Evolutionary conservation across 2,888 invertebrate genomes (phyloP).

Genomic region (Idaea straminata): DNA sequence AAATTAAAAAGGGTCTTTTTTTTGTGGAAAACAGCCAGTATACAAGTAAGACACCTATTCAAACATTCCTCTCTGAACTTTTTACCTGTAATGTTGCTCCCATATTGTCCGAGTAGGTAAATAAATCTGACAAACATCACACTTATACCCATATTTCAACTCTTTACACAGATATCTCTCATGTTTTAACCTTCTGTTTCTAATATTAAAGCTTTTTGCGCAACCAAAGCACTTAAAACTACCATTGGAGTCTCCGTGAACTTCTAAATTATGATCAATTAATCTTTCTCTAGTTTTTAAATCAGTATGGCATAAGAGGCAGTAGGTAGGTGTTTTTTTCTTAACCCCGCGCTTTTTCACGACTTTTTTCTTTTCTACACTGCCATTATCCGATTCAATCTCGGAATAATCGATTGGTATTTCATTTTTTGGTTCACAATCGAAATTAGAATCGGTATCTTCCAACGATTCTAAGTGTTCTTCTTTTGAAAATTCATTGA

Average conservation of each 20-base stretch:
- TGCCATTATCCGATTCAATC: conserved; percentile 4
- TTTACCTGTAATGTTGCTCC: conserved; percentile 21
- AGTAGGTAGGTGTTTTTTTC: conserved; percentile 47
- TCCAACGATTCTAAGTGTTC: not conserved
- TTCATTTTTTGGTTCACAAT: conserved; percentile 14
- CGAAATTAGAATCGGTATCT: not conserved
- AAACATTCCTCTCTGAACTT: too few relatives aligned
- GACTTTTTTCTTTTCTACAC: conserved; percentile 31
- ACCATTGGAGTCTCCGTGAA: conserved; percentile 51
- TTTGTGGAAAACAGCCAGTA: too few relatives aligned
- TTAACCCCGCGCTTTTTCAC: conserved; percentile 27
- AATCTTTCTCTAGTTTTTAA: conserved; percentile 40
- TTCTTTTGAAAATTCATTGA: conserved; percentile 7
- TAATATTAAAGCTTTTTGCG: conserved; percentile 53
- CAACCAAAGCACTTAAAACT: conserved; percentile 66
- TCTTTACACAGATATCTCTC: conserved; percentile 60
- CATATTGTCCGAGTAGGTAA: conserved; percentile 55
- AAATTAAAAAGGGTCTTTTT: too few relatives aligned
- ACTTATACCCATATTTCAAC: conserved; percentile 62
- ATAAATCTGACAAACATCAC: conserved; percentile 50
- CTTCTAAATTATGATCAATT: conserved; percentile 46
- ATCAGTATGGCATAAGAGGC: conserved; percentile 55
- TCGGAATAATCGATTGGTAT: conserved; percentile 17
- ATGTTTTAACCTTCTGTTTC: conserved; percentile 51
- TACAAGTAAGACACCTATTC: too few relatives aligned